These are phyloP conservation scores for Pangasianodon gigas DNA, from an alignment of 2,113 vertebrate genomes.

Conservation along the genomic window DNA sequence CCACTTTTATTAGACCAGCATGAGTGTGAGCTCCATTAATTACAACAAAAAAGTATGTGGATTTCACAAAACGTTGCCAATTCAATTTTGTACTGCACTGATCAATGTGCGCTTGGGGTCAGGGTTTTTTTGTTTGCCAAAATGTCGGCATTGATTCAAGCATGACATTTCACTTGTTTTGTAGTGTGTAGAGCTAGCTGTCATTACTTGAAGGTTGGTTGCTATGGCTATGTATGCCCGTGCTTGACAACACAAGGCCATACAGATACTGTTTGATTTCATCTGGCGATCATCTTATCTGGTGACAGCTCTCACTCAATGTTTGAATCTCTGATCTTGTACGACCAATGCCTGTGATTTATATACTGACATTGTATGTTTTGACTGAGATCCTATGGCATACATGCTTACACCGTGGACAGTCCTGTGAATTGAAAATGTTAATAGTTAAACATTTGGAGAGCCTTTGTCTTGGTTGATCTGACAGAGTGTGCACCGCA, in stretches of 20 bases:
- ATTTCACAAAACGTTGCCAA: not conserved
- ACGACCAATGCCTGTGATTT: not conserved
- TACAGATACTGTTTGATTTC: not conserved
- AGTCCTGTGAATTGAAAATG: not conserved
- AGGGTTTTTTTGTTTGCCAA: not conserved
- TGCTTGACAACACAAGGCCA: not conserved
- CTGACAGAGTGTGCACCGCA: not conserved
- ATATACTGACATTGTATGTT: not conserved
- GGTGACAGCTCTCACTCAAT: not conserved
- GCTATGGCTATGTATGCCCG: not conserved
- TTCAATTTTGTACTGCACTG: not conserved
- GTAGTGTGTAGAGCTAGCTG: not conserved
- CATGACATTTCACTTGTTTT: not conserved
- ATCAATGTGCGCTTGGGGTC: not conserved
- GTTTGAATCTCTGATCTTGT: not conserved
- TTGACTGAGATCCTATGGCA: too few species aligned
- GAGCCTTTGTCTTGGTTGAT: not conserved
- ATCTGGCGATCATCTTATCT: not conserved
- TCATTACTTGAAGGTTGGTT: not conserved
- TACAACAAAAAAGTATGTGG: not conserved
- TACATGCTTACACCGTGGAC: not conserved
- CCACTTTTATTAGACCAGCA: not conserved
- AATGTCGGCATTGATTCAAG: not conserved
- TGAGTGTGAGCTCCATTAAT: not conserved
- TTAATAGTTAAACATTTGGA: not conserved